phyloP scores from a whole-genome alignment of 2,888 invertebrate species.

The Platycheirus albimanus region DNA sequence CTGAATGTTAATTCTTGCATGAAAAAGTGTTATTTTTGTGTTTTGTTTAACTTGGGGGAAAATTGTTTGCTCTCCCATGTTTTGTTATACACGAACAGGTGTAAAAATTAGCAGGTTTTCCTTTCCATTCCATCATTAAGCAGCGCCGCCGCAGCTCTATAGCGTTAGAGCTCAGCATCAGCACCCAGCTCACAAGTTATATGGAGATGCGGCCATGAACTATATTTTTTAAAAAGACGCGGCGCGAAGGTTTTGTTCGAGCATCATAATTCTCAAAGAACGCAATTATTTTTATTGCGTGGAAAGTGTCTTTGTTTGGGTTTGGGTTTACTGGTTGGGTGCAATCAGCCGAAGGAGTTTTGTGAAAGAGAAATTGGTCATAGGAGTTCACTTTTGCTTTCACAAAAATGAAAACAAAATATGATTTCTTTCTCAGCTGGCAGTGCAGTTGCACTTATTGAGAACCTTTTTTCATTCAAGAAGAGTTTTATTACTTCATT shows the following conservation, averaged over 20 bases:
- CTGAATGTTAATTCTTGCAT: slow-evolving; percentile 45
- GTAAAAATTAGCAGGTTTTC: slow-evolving; percentile 65
- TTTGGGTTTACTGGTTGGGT: neutral
- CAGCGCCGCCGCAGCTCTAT: no score
- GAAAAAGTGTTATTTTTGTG: slow-evolving; percentile 48
- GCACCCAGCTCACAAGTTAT: slow-evolving; percentile 37
- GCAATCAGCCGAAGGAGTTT: slow-evolving; percentile 29
- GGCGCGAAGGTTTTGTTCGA: slow-evolving; percentile 20
- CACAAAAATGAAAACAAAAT: slow-evolving; percentile 15
- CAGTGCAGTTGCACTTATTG: no score
- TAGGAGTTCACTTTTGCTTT: slow-evolving; percentile 58
- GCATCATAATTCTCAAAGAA: slow-evolving; percentile 57
- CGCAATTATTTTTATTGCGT: slow-evolving; percentile 68
- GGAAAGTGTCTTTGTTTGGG: slow-evolving; percentile 48
- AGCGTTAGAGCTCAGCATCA: slow-evolving; percentile 16
- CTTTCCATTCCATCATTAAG: slow-evolving; percentile 38
- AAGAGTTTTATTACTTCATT: no score
- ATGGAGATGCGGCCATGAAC: slow-evolving; percentile 24
- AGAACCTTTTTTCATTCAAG: no score
- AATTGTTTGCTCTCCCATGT: slow-evolving; percentile 13
- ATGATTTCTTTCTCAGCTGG: no score
- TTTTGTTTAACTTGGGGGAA: slow-evolving; percentile 36
- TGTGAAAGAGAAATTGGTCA: slow-evolving; percentile 59
- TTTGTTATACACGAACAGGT: slow-evolving; percentile 53
- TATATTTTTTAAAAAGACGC: slow-evolving; percentile 4